Evolutionary conservation across 1,140 invertebrate species (phyloP), one percentile per base, ranked within the genome.

Genomic region (Drosophila seguyi): DNA sequence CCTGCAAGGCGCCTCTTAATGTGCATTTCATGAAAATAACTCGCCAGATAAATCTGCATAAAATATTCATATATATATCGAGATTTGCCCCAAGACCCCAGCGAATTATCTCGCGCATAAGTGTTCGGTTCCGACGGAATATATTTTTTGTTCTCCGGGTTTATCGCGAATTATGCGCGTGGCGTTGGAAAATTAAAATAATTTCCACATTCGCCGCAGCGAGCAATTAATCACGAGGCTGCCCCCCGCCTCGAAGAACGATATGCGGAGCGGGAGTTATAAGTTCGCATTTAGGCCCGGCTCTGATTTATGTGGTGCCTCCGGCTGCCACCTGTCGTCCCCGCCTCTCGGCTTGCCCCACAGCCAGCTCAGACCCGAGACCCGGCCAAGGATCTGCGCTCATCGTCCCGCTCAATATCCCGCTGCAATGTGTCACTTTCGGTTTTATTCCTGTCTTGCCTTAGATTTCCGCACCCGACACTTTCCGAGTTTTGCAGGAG

Each of bases 131-230:
- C 75, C 67, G 67, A 67, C 61, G 16, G 22, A 13, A 41, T 50
- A 27, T 48, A 27, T 39, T 56, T 56, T 41, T 56, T 56, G 39
- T 31, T 31, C 61, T 83, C 68, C n/a, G 18, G 50, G 58, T 56
- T 86, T 86, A 86, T 87, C 84, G 68, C 52, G 47, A 86, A 83
- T 78, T 81, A 80, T 68, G 74, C 77, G 67, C 66, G 53, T 71
- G 62, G 27, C 47, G 29, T 58, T 53, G 52, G 48, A 71, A 78
- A 84, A 88, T 88, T 88, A 81, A 84, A 88, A 88, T 88, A 88
- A 81, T 88, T 88, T 82, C 85, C 85, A 81, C 80, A 88, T 88
- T 90, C 82, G 73, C 72, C 76, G 61, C 84, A 74, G 80, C 77
- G 65, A 58, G 80, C 80, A 88, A 88, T 90, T 88, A 88, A 88